Evolutionary conservation across 2,888 invertebrate genomes (phyloP).

Genomic region (Eustalomyia histrio): DNA sequence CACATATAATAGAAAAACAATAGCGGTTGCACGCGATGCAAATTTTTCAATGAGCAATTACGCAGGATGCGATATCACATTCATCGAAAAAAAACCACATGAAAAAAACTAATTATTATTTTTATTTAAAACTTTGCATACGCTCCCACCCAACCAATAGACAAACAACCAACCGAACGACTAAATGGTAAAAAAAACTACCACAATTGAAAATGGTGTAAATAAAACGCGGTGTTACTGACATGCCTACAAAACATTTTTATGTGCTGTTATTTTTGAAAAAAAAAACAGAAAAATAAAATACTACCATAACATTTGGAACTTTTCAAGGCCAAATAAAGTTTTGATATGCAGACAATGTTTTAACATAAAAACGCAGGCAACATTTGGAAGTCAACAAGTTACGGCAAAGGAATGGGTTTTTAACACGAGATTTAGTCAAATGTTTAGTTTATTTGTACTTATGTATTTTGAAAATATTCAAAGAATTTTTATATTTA

Average conservation of each 20-base stretch:
- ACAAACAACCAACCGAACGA: constrained; percentile 21
- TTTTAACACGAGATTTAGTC: too few species aligned
- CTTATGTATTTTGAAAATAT: too few species aligned
- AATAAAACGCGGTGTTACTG: background rate
- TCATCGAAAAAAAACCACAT: constrained; percentile 31
- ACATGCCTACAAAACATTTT: constrained; percentile 6
- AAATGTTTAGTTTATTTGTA: too few species aligned
- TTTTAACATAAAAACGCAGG: constrained; percentile 22
- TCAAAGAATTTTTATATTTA: too few species aligned
- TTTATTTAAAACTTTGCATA: constrained; percentile 27
- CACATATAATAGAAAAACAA: constrained; percentile 4
- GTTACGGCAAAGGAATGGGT: constrained; percentile 29
- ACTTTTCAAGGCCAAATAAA: constrained; percentile 58
- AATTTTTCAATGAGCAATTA: constrained; percentile 51
- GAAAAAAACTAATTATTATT: constrained; percentile 26
- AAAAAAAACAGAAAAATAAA: constrained; percentile 20
- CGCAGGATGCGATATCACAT: constrained; percentile 54
- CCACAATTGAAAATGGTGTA: constrained; percentile 7
- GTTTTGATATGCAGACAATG: constrained; percentile 53
- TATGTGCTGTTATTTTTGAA: constrained; percentile 42
- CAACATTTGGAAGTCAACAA: constrained; percentile 54
- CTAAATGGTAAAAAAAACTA: constrained; percentile 5
- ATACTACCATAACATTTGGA: constrained; percentile 33
- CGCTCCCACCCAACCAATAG: constrained; percentile 30
- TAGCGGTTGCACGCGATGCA: constrained; percentile 59